phyloP scores from a whole-genome alignment of 2,888 invertebrate genomes.

The Hofmannophila pseudospretella region DNA sequence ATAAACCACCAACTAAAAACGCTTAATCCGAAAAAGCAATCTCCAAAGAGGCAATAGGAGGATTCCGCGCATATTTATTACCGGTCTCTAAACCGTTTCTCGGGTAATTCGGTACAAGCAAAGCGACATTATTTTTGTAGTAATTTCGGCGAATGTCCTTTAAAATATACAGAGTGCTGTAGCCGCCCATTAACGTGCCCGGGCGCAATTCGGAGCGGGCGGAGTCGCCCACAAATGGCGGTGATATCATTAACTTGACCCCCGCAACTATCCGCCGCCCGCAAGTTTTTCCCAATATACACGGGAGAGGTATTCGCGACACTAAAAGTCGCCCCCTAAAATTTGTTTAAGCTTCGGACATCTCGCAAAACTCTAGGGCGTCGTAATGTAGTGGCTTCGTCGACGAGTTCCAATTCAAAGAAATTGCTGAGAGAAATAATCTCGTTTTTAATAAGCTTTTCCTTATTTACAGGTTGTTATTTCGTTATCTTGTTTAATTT shows the following conservation, averaged over 20 bases:
- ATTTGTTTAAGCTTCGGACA: constrained; percentile 38
- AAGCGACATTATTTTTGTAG: constrained; percentile 77
- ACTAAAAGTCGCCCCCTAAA: constrained; percentile 30
- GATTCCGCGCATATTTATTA: constrained; percentile 71
- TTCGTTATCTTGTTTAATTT: too few relatives aligned
- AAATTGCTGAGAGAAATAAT: too few relatives aligned
- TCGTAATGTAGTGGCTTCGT: constrained; percentile 20
- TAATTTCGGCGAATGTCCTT: constrained; percentile 76
- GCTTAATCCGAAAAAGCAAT: constrained; percentile 67
- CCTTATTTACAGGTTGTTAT: too few relatives aligned
- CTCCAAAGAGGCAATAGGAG: constrained; percentile 65
- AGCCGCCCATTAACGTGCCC: constrained; percentile 74
- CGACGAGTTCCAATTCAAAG: not conserved
- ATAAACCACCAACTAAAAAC: constrained; percentile 38
- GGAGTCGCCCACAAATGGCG: constrained; percentile 72
- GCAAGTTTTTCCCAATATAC: constrained; percentile 74
- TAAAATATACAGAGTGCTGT: constrained; percentile 76
- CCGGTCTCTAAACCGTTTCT: constrained; percentile 71
- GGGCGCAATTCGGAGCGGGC: constrained; percentile 67
- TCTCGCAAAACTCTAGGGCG: constrained; percentile 22
- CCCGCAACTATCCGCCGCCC: constrained; percentile 64
- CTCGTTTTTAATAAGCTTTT: too few relatives aligned
- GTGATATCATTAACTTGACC: constrained; percentile 76
- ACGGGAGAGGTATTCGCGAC: constrained; percentile 57
- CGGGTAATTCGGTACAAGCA: constrained; percentile 74